Evolutionary conservation across 2,797 vertebrate genomes (phyloP), one percentile per base, ranked within the genome.

Genomic region (Clarias pachynema): DNA sequence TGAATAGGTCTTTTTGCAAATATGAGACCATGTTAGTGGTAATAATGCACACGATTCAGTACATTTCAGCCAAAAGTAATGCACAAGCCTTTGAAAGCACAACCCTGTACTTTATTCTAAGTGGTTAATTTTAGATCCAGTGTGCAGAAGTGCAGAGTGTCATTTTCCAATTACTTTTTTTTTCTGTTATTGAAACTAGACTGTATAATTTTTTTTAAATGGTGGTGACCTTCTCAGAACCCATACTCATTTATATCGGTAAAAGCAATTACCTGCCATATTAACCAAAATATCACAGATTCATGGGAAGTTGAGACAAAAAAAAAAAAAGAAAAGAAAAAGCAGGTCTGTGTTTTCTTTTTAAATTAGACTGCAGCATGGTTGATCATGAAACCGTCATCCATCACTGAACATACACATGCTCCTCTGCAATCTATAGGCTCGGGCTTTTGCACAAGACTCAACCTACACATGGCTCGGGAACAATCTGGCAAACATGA

Each of bases 381-480:
- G 75, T 88, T 84, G 85, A 87, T 88, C 83, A 53, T 63, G 29
- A 40, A 70, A 49, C 29, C 56, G 82, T 89, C 91, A 93, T 92
- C 91, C 89, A 88, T 89, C 91, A 93, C 87, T 85, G 86, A 82
- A 40, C 34, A 62, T 89, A 92, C 87, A 85, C 89, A 85, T 88
- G 89, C 87, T 89, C 89, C 86, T 89, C 86, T 65, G 80, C 87
- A 93, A 92, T 94, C 92, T 93, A 90, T 86, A 87, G 89, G 90
- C 93, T 91, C 3, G 0, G 49, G 49, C 91, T 95, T 95, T 78
- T 94, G 49, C 91, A 20, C 92, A 89, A 87, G 81, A 90, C 91
- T 91, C 88, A 91, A 90, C 84, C 89, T 89, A 91, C 91, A 93
- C 92, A 92, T 81, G 56, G 72, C 88, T 90, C 34, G 87, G 91